A percentile compares a stretch with the other conserved stretches of the same genome.
Evolutionary conservation across 1,140 invertebrate species (phyloP).

Genomic region (Bombyx mandarina): DNA sequence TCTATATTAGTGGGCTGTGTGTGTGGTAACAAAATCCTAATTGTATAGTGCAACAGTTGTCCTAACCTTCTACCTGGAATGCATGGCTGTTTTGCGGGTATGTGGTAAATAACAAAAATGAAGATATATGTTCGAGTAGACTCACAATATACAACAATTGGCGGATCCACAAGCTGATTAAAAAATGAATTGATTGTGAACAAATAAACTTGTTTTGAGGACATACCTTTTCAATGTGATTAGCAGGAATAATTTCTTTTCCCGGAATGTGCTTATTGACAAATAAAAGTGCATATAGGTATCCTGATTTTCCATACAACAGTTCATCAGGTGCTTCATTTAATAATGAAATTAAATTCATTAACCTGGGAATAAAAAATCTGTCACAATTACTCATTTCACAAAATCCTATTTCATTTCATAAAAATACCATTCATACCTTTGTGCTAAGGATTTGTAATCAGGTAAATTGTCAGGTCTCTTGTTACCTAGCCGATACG

Average conservation of each 20-base stretch:
- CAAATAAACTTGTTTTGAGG: not conserved
- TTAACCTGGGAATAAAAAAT: constrained; percentile 62
- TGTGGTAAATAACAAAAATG: no score
- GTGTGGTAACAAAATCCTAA: no score
- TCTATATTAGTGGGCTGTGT: no score
- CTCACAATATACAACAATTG: no score
- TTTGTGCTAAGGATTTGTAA: constrained; percentile 60
- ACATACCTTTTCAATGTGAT: constrained; percentile 57
- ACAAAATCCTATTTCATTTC: not conserved
- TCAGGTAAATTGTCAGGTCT: constrained; percentile 43
- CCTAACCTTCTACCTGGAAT: no score
- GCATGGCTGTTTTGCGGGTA: no score
- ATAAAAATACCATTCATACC: constrained; percentile 41
- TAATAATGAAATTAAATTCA: constrained; percentile 66
- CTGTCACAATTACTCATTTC: not conserved
- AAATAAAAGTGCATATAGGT: constrained; percentile 84
- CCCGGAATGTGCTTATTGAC: constrained; percentile 74
- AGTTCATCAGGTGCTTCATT: constrained; percentile 83
- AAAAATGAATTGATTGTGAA: no score
- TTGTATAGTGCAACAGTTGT: no score
- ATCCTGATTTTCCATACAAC: constrained; percentile 88
- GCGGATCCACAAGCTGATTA: no score
- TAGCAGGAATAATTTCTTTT: constrained; percentile 41
- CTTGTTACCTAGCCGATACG: constrained; percentile 65
- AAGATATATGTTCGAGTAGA: no score